phyloP scores from a whole-genome alignment of 2,797 vertebrate genomes.

The Gymnothorax reevesii region DNA sequence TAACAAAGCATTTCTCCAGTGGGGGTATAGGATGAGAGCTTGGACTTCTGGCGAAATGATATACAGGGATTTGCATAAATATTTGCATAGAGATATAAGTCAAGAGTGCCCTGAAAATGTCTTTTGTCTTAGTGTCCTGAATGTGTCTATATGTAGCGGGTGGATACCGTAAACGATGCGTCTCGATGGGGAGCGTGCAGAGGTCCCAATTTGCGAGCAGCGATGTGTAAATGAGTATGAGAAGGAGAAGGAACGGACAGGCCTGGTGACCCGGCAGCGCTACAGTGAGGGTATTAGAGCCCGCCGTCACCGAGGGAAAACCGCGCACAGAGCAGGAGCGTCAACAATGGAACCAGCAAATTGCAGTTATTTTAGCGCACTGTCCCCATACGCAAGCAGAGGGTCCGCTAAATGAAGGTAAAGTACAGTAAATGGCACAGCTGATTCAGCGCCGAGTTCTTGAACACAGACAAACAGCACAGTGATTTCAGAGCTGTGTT shows the following conservation, averaged over 20 bases:
- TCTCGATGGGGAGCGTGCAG: background rate
- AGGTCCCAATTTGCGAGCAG: background rate
- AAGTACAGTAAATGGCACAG: background rate
- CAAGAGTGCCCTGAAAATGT: conserved; percentile 77
- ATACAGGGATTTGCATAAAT: conserved; percentile 63
- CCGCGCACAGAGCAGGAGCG: background rate
- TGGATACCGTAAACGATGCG: background rate
- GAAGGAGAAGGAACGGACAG: conserved; percentile 6
- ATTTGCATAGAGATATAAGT: conserved; percentile 83
- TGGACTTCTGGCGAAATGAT: conserved; percentile 21
- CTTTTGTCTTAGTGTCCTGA: conserved; percentile 48
- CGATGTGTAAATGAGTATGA: conserved; percentile 11
- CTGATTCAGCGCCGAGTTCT: background rate
- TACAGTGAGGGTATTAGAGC: background rate
- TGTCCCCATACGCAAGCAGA: background rate
- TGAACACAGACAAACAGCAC: background rate
- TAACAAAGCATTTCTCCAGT: background rate
- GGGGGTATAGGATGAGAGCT: background rate
- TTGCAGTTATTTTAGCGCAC: background rate
- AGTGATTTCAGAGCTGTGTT: too few species aligned
- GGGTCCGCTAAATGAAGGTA: background rate
- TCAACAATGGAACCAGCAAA: conserved; percentile 16
- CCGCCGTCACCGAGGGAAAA: background rate
- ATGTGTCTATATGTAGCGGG: conserved; percentile 28
- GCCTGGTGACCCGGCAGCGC: background rate